phyloP scores from a whole-genome alignment of 1,140 invertebrate species.

The Schlechtendalia chinensis region DNA sequence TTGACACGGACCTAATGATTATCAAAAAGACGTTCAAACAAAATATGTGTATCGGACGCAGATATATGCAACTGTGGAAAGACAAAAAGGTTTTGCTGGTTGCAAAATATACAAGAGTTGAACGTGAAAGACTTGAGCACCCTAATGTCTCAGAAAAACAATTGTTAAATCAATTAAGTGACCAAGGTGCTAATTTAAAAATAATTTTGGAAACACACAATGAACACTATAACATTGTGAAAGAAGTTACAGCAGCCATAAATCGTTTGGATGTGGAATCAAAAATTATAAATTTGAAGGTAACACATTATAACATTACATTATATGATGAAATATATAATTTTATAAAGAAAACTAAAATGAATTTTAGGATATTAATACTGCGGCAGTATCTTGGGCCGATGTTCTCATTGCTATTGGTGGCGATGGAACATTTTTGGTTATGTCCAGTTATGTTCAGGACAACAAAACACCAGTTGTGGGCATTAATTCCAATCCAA shows the following conservation, averaged over 20 bases:
- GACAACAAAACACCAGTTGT: slow-evolving; percentile 82
- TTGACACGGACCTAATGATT: slow-evolving; percentile 71
- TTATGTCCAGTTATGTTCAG: slow-evolving; percentile 83
- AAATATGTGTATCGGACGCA: slow-evolving; percentile 26
- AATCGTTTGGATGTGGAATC: slow-evolving; percentile 33
- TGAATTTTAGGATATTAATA: slow-evolving; percentile 42
- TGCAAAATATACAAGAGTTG: slow-evolving; percentile 40
- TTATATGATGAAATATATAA: not conserved
- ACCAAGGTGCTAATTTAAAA: slow-evolving; percentile 37
- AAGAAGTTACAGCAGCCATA: slow-evolving; percentile 33
- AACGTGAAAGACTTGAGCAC: slow-evolving; percentile 38
- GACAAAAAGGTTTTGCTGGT: slow-evolving; percentile 40
- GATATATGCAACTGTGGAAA: slow-evolving; percentile 46
- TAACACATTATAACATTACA: not conserved
- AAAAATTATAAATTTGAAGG: slow-evolving; percentile 45
- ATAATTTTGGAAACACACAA: slow-evolving; percentile 30
- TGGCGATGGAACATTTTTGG: slow-evolving; percentile 96
- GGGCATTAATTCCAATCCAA: slow-evolving; percentile 97
- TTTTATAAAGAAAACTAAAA: no score
- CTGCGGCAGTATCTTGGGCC: slow-evolving; percentile 67
- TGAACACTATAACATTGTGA: slow-evolving; percentile 46
- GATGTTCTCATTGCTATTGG: slow-evolving; percentile 93
- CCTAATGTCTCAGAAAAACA: slow-evolving; percentile 37
- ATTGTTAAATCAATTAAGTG: slow-evolving; percentile 33
- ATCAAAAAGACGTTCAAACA: slow-evolving; percentile 46